Percentiles rank a stretch among this genome's conserved stretches.
Conservation (phyloP, 1,140 invertebrate genomes). For the Hydropsyche tenuis region DNA sequence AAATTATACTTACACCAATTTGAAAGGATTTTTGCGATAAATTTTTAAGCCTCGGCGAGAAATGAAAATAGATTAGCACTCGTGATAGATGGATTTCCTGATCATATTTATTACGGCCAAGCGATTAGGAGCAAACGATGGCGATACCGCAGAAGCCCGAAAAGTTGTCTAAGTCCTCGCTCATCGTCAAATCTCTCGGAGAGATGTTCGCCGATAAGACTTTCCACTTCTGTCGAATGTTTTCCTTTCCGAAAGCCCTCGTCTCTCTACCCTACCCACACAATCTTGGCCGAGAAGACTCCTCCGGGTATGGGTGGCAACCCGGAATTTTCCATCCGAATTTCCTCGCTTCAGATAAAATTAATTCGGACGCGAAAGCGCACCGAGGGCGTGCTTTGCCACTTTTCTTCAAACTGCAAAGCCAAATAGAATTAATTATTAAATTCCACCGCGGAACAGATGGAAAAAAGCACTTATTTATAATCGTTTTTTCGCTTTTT, state of each 20-base stretch:
- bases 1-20: too few relatives aligned
- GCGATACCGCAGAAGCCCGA: constrained; percentile 15
- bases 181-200: constrained; percentile 33
- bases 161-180: constrained; percentile 22
- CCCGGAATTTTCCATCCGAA: constrained; percentile 36
- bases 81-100: constrained; percentile 25
- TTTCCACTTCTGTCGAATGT: constrained; percentile 30
- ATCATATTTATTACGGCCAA: constrained; percentile 21
- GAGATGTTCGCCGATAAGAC: constrained; percentile 33
- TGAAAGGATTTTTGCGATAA: neutral
- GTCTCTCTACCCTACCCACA: neutral
- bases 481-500: too few relatives aligned
- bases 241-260: constrained; percentile 27
- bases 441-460: constrained; percentile 1
- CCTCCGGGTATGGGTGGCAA: constrained; percentile 18
- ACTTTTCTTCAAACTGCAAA: constrained; percentile 30
- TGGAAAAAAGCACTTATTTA: neutral
- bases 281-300: constrained; percentile 5
- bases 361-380: constrained; percentile 38
- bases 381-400: constrained; percentile 17
- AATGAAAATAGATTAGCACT: constrained; percentile 16
- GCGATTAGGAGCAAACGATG: constrained; percentile 12
- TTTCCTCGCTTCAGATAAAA: constrained; percentile 35
- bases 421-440: constrained; percentile 17
- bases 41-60: constrained; percentile 13